Base-by-base conservation (phyloP, 2,113 vertebrate species). In the Erythrolamprus reginae region DNA sequence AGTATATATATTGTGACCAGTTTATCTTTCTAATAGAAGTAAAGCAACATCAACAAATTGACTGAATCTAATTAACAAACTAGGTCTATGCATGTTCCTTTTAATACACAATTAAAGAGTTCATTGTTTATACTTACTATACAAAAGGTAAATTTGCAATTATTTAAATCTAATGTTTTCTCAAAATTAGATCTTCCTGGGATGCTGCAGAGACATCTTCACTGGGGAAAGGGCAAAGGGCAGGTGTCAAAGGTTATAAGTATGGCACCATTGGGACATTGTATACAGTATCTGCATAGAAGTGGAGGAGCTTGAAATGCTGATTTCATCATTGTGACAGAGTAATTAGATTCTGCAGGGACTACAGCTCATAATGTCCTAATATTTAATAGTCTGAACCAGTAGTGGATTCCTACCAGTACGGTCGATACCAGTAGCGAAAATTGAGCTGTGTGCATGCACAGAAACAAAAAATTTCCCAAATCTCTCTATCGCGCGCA, bases 11-110 rank as follows among this genome's bases (percentile, higher is more conserved):
- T 38, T 45, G 50, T 70, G 58, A 93, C 15, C 28, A 4, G 84
- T 93, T 92, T 92, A 8, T 82, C 47, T 77, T 92, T 86, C 89
- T 86, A 94, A 93, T 83, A 92, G 52, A 52, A 19, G 6, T 19
- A 77, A 88, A 88, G 38, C 87, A 88, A 19, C n/a, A 33, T 28
- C 55, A 89, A 28, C 58, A 93, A 94, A 90, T 4, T 89, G 21
- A 0, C 42, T 42, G 88, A 21, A 93, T 87, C 28, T 89, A 91
- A 93, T 12, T 53, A 4, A 15, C 26, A 92, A 91, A 82, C 0
- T 6, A 77, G 86, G 9, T 6, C 48, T 91, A 45, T 33, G 48
- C n/a, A 7, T 33, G 50, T 91, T 89, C n/a, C 51, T 77, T 86
- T 15, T 45, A 56, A 24, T 33, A 38, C 45, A 26, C 84, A 92